Evolutionary conservation across 2,797 vertebrate species (phyloP), one percentile per base, ranked within the genome.

Genomic region (Brotula barbata): DNA sequence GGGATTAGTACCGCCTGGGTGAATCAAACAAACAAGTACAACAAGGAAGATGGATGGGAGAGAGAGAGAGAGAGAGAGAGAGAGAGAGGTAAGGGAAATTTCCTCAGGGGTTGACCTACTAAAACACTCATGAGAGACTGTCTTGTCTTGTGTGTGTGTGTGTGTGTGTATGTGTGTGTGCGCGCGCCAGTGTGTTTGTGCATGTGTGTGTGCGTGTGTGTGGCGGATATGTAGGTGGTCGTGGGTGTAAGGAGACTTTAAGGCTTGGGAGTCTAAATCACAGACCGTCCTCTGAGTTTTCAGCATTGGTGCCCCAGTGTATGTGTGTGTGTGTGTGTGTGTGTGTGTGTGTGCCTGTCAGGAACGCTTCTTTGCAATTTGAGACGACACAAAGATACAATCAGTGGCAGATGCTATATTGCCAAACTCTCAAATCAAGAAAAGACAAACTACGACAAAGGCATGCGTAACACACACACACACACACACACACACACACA

Each of bases 51-150:
- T 15, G 58, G 73, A 67, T 23, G 34, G 51, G 61, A 77, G 81
- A 58, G 66, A 64, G 72, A 76, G 71, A 61, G 36, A 33, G 71
- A 71, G 23, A 58, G 61, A 73, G 51, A 20, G 55, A 64, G 6
- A 52, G 73, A 75, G 21, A 39, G 54, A 49, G 9, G 14, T 37
- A 49, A 41, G 31, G 39, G 17, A 79, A 80, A 49, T 76, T 72
- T 78, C 72, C 75, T 68, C 71, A 58, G 66, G 66, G 86, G 70
- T 62, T 75, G 77, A 83, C 80, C 82, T 68, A 75, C 73, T 88
- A 82, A 84, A 87, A 82, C 69, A 79, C 85, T 80, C 55, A 85
- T 78, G 74, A 83, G 77, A 68, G 73, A 76, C 33, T 70, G 69
- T 66, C 64, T 71, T 73, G 58, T 63, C 48, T 71, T 33, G 55